These are phyloP conservation scores for Mythimna lalbum DNA, from an alignment of 2,888 invertebrate species.

Conservation along the genomic window DNA sequence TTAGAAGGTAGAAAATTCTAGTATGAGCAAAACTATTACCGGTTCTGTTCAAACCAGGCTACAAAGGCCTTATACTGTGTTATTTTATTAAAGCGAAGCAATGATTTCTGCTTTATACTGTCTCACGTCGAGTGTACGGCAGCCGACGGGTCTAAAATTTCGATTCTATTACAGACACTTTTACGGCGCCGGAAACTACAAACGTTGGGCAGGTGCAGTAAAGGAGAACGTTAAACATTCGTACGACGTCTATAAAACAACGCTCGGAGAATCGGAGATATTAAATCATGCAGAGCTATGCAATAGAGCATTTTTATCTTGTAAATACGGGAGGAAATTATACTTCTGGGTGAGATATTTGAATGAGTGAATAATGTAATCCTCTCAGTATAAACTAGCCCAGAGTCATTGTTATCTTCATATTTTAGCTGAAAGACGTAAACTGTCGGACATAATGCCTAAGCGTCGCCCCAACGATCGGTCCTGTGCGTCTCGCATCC, in stretches of 20 bases:
- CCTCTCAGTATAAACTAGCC: conserved; percentile 30
- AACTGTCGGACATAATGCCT: too few relatives aligned
- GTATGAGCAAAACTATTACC: conserved; percentile 3
- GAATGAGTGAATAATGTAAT: conserved; percentile 30
- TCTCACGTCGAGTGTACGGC: conserved; percentile 17
- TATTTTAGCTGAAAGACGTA: too few relatives aligned
- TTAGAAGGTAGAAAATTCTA: conserved; percentile 9
- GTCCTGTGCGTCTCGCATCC: too few relatives aligned
- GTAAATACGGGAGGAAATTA: neutral
- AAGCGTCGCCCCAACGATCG: too few relatives aligned
- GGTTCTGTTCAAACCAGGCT: neutral
- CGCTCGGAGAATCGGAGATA: conserved; percentile 20
- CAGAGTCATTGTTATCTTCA: conserved; percentile 32
- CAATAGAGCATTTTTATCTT: conserved; percentile 35
- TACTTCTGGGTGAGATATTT: conserved; percentile 29
- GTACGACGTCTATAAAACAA: conserved; percentile 45
- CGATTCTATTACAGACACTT: conserved; percentile 42
- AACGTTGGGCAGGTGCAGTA: conserved; percentile 48
- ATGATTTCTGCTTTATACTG: conserved; percentile 33
- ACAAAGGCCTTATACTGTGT: conserved; percentile 16
- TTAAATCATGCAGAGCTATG: conserved; percentile 42
- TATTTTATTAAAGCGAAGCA: conserved; percentile 23
- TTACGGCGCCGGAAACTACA: conserved; percentile 45
- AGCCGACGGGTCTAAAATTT: conserved; percentile 45
- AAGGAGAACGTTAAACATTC: conserved; percentile 39